Conservation (phyloP, 1,140 invertebrate genomes). For the Lepidurus apus region DNA sequence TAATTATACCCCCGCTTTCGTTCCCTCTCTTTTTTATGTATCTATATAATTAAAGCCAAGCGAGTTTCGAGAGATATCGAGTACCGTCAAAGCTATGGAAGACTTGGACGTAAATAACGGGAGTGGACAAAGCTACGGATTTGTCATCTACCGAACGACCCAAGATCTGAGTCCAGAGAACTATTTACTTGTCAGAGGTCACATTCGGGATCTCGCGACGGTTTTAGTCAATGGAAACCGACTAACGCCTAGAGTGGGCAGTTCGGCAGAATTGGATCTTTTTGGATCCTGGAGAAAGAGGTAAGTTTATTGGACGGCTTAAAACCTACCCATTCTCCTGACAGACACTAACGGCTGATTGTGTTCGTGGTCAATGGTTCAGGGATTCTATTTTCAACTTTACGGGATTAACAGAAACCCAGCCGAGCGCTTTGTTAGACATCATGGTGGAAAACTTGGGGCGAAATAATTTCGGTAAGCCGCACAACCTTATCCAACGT, state of each 20-base stretch:
- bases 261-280: conserved; percentile 5
- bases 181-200: neutral
- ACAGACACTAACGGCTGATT: neutral
- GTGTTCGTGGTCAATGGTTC: neutral
- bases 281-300: conserved; percentile 26
- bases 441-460: conserved; percentile 52
- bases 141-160: conserved; percentile 45
- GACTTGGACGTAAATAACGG: conserved; percentile 44
- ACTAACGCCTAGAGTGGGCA: neutral
- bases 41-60: conserved; percentile 13
- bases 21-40: neutral
- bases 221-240: conserved; percentile 27
- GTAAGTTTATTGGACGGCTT: neutral
- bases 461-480: conserved; percentile 48
- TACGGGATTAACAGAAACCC: conserved; percentile 23
- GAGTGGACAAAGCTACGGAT: conserved; percentile 49
- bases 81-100: conserved; percentile 45
- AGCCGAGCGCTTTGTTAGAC: conserved; percentile 40
- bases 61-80: neutral
- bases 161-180: conserved; percentile 28
- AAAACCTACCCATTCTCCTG: neutral
- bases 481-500: conserved; percentile 44
- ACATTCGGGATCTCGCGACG: neutral
- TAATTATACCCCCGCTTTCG: neutral
- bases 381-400: conserved; percentile 38